These are phyloP conservation scores for Otus scops DNA, from an alignment of 2,797 vertebrate genomes.

Conservation along the genomic window DNA sequence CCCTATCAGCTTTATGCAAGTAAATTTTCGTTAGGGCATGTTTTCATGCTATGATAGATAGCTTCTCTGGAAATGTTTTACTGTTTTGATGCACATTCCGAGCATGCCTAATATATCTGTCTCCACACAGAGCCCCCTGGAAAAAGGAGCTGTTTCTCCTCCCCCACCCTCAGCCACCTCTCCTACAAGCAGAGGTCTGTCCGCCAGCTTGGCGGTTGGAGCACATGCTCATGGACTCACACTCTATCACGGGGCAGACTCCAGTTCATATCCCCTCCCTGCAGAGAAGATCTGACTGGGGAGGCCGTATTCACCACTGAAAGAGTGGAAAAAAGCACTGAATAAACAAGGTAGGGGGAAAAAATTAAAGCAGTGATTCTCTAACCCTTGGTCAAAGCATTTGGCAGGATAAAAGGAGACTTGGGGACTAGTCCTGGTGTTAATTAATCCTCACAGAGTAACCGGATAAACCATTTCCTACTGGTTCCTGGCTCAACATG, in stretches of 20 bases:
- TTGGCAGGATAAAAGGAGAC: not conserved
- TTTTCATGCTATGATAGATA: not conserved
- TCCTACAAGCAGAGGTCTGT: not conserved
- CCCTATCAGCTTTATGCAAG: not conserved
- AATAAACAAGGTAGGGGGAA: not conserved
- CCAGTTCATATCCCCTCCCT: not conserved
- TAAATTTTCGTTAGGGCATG: not conserved
- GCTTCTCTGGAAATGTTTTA: not conserved
- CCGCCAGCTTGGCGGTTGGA: not conserved
- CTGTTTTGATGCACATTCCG: not conserved
- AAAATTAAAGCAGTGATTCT: not conserved
- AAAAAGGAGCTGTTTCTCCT: not conserved
- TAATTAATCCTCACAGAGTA: constrained; percentile 22
- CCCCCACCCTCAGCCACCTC: not conserved
- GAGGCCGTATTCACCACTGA: not conserved
- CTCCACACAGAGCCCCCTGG: not conserved
- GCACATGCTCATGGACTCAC: not conserved
- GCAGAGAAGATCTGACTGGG: not conserved
- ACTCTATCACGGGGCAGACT: rapidly evolving
- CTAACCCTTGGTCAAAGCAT: not conserved
- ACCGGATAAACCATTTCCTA: not conserved
- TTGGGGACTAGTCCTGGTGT: not conserved
- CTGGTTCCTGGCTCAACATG: not conserved
- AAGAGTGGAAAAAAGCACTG: not conserved
- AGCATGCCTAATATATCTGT: not conserved